Conservation (phyloP, 2,797 vertebrate genomes). For the Delichon dasypus region DNA sequence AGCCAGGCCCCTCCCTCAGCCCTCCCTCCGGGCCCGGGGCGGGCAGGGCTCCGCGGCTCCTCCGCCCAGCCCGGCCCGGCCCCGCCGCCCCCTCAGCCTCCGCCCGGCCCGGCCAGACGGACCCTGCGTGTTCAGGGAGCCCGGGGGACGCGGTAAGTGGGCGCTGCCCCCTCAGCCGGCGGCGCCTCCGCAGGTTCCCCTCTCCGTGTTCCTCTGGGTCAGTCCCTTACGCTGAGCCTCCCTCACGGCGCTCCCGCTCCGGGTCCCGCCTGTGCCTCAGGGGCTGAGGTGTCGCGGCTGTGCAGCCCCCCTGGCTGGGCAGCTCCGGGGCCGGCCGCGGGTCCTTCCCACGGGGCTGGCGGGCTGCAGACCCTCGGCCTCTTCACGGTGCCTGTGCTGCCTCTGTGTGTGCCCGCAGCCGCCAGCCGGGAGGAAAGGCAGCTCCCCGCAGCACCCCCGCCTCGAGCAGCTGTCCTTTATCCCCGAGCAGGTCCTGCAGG, state of each 20-base stretch:
- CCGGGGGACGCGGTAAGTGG: neutral
- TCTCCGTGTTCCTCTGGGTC: neutral
- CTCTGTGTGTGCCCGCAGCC: neutral
- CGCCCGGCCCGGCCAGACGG: neutral
- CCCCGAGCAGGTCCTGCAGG: neutral
- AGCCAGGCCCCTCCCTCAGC: neutral
- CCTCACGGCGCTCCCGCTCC: neutral
- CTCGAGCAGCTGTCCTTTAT: neutral
- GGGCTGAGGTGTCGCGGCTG: neutral
- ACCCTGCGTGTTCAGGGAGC: neutral
- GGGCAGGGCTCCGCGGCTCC: neutral
- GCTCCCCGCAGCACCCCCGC: neutral
- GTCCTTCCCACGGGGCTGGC: no score
- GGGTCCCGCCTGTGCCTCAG: neutral
- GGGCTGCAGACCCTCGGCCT: neutral
- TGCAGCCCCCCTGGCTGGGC: neutral
- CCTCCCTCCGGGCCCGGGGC: neutral
- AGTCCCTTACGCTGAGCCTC: neutral
- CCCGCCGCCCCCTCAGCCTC: no score
- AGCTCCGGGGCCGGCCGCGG: no score
- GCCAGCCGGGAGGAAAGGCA: neutral
- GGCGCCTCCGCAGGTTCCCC: neutral
- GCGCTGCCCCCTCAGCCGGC: neutral
- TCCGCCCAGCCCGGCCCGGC: neutral
- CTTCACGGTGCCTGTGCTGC: neutral